A percentile compares a stretch with the other conserved stretches of the same genome.
Conservation (phyloP, 1,140 invertebrate species). For the Procambarus virginalis region DNA sequence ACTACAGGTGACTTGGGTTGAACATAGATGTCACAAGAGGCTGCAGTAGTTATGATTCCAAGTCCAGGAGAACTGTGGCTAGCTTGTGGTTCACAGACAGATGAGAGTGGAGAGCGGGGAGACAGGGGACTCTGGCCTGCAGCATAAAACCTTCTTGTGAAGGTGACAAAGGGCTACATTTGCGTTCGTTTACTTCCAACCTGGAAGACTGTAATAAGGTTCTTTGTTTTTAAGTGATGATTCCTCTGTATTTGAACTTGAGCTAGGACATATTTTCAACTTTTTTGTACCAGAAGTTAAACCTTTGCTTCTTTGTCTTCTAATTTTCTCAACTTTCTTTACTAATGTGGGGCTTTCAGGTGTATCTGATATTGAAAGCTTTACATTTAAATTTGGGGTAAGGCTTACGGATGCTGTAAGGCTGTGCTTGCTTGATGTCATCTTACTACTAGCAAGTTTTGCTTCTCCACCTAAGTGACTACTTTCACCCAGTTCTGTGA, state of each 20-base stretch:
- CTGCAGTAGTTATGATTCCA: slow-evolving; percentile 50
- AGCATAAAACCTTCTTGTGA: slow-evolving; percentile 54
- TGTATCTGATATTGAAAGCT: slow-evolving; percentile 66
- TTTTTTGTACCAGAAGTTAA: slow-evolving; percentile 62
- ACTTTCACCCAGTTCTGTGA: slow-evolving; percentile 64
- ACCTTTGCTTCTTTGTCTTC: slow-evolving; percentile 65
- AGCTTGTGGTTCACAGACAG: slow-evolving; percentile 57
- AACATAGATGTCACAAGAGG: slow-evolving; percentile 49
- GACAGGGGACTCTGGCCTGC: slow-evolving; percentile 54
- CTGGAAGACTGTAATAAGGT: slow-evolving; percentile 50
- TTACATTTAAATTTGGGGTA: slow-evolving; percentile 66
- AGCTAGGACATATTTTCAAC: slow-evolving; percentile 62
- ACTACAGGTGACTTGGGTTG: slow-evolving; percentile 57
- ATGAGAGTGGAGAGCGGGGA: slow-evolving; percentile 53
- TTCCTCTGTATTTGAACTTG: slow-evolving; percentile 53
- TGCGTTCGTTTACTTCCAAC: slow-evolving; percentile 51
- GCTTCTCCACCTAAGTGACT: slow-evolving; percentile 51
- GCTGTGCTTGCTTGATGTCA: slow-evolving; percentile 62
- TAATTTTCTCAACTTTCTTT: slow-evolving; percentile 67
- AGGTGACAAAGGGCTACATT: slow-evolving; percentile 53
- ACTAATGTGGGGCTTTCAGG: slow-evolving; percentile 63
- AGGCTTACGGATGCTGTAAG: slow-evolving; percentile 63
- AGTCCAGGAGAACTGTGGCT: slow-evolving; percentile 58
- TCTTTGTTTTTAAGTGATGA: slow-evolving; percentile 47
- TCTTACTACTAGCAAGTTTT: slow-evolving; percentile 62